Conservation (phyloP, 2,113 vertebrate genomes). For the Sula dactylatra region DNA sequence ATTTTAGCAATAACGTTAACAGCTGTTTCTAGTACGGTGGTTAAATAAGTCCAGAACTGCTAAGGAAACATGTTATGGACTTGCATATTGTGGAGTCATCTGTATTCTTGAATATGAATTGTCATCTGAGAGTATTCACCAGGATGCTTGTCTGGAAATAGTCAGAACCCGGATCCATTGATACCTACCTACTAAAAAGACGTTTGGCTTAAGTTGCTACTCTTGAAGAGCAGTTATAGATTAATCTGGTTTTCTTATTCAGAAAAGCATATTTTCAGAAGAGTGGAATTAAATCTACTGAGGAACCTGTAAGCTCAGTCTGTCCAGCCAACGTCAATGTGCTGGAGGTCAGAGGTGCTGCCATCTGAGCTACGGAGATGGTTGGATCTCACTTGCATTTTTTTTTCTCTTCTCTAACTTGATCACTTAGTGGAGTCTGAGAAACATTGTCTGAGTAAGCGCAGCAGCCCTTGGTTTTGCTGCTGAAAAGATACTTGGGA, state of each 20-base stretch:
- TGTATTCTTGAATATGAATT: neutral
- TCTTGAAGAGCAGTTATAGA: neutral
- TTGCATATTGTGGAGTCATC: rapidly evolving
- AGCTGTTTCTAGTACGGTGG: neutral
- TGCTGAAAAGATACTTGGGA: neutral
- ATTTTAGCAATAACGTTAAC: neutral
- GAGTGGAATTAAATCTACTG: neutral
- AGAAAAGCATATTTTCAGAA: neutral
- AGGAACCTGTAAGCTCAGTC: neutral
- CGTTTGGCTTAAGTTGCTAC: neutral
- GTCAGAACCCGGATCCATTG: neutral
- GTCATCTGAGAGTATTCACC: neutral
- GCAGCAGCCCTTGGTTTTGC: neutral
- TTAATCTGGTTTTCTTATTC: neutral
- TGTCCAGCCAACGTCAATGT: neutral
- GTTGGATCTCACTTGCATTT: neutral
- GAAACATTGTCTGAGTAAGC: neutral
- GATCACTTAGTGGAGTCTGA: neutral
- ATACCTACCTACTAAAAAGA: neutral
- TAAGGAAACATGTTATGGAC: neutral
- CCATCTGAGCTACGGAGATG: neutral
- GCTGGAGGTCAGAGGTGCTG: neutral
- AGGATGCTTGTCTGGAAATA: neutral
- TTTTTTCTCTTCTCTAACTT: neutral
- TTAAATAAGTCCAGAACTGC: neutral